Conservation (phyloP, 2,888 invertebrate genomes). For the Drosophila paracracens region DNA sequence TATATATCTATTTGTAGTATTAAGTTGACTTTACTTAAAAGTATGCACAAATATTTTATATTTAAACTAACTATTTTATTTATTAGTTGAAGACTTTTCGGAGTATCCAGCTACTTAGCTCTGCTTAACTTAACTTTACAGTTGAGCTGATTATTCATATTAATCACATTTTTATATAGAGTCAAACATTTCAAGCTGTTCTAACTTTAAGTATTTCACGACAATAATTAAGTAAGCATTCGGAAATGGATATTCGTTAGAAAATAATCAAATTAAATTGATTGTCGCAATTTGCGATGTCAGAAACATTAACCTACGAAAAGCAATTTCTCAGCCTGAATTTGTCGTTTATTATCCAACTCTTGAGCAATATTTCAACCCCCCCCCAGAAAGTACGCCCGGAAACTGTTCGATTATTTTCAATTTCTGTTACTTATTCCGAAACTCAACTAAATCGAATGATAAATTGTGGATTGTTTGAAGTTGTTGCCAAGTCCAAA, state of each 20-base stretch:
- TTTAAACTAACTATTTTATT: neutral
- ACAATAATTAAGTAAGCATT: neutral
- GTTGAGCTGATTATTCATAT: neutral
- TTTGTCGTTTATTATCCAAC: constrained; percentile 5
- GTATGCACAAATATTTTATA: neutral
- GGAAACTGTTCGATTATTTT: constrained; percentile 22
- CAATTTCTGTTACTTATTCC: constrained; percentile 33
- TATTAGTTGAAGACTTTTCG: neutral
- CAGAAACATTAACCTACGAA: neutral
- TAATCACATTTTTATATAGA: accelerated
- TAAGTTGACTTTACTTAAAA: neutral
- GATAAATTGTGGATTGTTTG: constrained; percentile 13
- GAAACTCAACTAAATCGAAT: constrained; percentile 29
- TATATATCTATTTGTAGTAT: neutral
- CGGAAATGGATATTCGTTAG: neutral
- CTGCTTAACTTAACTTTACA: no score
- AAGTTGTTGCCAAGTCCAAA: constrained; percentile 18
- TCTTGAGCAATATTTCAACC: neutral
- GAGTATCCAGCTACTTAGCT: neutral
- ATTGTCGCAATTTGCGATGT: neutral
- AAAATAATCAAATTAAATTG: constrained; percentile 1
- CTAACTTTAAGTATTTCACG: neutral
- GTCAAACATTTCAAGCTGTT: neutral
- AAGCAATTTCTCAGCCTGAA: constrained; percentile 3
- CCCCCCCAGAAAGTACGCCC: neutral